Base-by-base conservation (phyloP, 2,797 vertebrate species). In the Xenopus petersii region DNA sequence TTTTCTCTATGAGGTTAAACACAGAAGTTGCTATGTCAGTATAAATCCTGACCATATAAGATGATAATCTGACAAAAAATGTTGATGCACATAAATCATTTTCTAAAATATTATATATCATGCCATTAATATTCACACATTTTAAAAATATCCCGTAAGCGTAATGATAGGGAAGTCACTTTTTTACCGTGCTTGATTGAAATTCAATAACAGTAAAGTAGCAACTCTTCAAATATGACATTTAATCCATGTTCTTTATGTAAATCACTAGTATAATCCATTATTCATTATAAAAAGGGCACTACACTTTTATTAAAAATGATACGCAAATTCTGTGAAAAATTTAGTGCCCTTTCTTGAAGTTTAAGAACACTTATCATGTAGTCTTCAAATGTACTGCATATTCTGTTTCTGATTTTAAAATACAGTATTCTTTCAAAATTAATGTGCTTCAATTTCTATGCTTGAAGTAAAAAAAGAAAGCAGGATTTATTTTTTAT, bases 221-320 rank as follows among this genome's bases (percentile, higher is more conserved):
- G 91, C 87, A 93, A 93, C 91, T 95, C 94, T 92, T 95, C 91
- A 94, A 92, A 95, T 85, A 87, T 94, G 93, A 93, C 93, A 95
- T 96, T 95, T 94, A 94, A 94, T 95, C 88, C 91, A 89, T 90
- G 84, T 66, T 30, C 62, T 64, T 54, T 91, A 91, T 93, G 91
- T 95, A 95, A 95, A 96, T 96, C 93, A 94, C 92, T 93, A 82
- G 77, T 72, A 81, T 81, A 88, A 91, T 94, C 88, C 93, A 94
- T 94, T 94, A 95, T 95, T 95, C 88, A 95, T 94, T 94, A 90
- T 94, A 93, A 91, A 95, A 94, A 93, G 88, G 89, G 89, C 91
- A 89, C 88, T 86, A 86, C 93, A 89, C 92, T 95, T 92, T 96
- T 94, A 96, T 93, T 88, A 88, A 92, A 93, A 94, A 94, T 93